phyloP scores from a whole-genome alignment of 2,888 invertebrate genomes.

The Megastigmus dorsalis region DNA sequence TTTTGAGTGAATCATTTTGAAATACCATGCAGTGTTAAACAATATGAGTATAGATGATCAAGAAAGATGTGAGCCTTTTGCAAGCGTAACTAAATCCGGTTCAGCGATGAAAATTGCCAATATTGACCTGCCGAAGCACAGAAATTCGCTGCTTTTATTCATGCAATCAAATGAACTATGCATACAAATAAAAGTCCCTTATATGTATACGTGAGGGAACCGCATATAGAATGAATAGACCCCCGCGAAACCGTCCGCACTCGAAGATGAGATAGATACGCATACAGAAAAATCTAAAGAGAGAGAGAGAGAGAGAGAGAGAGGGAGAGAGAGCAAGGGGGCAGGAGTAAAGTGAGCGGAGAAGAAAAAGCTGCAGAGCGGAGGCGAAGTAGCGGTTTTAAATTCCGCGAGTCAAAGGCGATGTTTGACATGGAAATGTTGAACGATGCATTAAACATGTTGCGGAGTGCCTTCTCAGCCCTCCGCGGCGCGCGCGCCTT shows the following conservation, averaged over 20 bases:
- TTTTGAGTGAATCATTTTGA: too few species aligned
- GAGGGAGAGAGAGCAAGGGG: not conserved
- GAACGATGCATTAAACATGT: conserved; percentile 74
- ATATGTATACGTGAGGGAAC: not conserved
- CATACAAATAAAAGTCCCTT: conserved; percentile 26
- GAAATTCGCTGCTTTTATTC: not conserved
- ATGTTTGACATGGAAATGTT: conserved; percentile 75
- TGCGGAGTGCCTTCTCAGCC: conserved; percentile 62
- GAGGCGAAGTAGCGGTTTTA: conserved; percentile 66
- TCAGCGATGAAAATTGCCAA: too few species aligned
- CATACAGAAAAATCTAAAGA: conserved; percentile 12
- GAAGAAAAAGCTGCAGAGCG: not conserved
- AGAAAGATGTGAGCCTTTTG: too few species aligned
- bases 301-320: not conserved
- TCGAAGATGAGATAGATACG: conserved; percentile 34
- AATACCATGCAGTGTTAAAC: too few species aligned
- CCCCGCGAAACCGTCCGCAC: not conserved
- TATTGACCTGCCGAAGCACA: too few species aligned
- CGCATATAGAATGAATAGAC: not conserved
- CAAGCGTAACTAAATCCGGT: too few species aligned
- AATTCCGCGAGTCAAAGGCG: conserved; percentile 74
- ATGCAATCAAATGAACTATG: not conserved
- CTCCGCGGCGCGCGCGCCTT: conserved; percentile 51
- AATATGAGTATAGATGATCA: too few species aligned
- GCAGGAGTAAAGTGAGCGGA: not conserved